A percentile compares a stretch with the other conserved stretches of the same genome.
phyloP scores from a whole-genome alignment of 2,888 invertebrate genomes.

The Quadriops clusia region DNA sequence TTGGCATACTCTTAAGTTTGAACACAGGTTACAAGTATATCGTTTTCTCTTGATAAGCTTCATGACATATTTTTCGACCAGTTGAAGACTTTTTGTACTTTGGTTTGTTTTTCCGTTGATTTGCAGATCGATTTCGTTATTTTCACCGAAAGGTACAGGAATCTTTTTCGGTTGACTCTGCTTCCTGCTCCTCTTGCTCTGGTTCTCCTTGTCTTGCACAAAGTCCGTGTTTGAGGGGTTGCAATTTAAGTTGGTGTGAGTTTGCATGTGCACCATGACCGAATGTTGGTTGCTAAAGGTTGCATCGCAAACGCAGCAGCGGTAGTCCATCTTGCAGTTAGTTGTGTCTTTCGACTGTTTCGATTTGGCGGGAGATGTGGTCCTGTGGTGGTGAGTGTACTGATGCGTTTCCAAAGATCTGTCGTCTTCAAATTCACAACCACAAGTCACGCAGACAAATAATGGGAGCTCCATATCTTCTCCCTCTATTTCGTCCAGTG shows the following conservation, averaged over 20 bases:
- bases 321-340: conserved; percentile 34
- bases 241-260: conserved; percentile 34
- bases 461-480: conserved; percentile 38
- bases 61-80: conserved; percentile 33
- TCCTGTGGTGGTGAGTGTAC: conserved; percentile 35
- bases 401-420: conserved; percentile 40
- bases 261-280: conserved; percentile 40
- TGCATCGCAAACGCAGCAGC: conserved; percentile 37
- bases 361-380: conserved; percentile 40
- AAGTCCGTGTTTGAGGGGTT: conserved; percentile 25
- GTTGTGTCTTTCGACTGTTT: conserved; percentile 35
- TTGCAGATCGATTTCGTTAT: conserved; percentile 27
- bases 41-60: conserved; percentile 30
- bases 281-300: conserved; percentile 35
- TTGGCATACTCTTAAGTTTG: conserved; percentile 31
- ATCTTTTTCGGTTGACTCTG: conserved; percentile 41
- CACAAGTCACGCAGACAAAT: conserved; percentile 41
- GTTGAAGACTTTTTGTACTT: conserved; percentile 22
- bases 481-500: conserved; percentile 29
- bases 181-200: conserved; percentile 35
- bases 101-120: conserved; percentile 24
- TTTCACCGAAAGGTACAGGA: conserved; percentile 31
- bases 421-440: conserved; percentile 43
- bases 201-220: conserved; percentile 23
- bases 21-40: conserved; percentile 31